Conservation (phyloP, 2,888 invertebrate genomes). For the Eristalis arbustorum region DNA sequence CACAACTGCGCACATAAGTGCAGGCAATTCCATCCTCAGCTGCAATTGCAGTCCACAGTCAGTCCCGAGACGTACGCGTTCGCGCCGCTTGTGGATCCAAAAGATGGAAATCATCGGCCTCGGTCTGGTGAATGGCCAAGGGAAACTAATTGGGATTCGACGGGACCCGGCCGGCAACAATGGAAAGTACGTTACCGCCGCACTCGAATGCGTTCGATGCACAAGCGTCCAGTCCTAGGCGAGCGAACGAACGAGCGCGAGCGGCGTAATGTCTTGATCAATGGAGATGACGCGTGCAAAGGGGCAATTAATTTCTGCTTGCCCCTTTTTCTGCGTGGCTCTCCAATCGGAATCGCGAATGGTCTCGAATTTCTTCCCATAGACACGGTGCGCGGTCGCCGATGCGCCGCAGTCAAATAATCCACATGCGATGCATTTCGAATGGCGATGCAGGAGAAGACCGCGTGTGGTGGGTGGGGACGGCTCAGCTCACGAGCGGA, state of each 20-base stretch:
- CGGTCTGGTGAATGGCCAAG: slow-evolving; percentile 44
- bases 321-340: slow-evolving; percentile 57
- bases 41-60: slow-evolving; percentile 35
- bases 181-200: slow-evolving; percentile 42
- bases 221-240: background rate
- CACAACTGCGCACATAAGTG: slow-evolving; percentile 54
- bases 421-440: slow-evolving; percentile 60
- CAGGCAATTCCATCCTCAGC: slow-evolving; percentile 37
- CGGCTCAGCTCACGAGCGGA: slow-evolving; percentile 37
- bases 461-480: slow-evolving; percentile 37
- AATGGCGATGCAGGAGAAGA: slow-evolving; percentile 49
- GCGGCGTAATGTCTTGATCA: slow-evolving; percentile 72
- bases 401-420: slow-evolving; percentile 58
- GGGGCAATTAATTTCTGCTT: slow-evolving; percentile 78
- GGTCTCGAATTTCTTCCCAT: slow-evolving; percentile 55
- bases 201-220: slow-evolving; percentile 50
- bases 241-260: background rate
- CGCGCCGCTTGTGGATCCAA: slow-evolving; percentile 55
- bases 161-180: slow-evolving; percentile 45
- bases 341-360: slow-evolving; percentile 59
- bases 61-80: slow-evolving; percentile 54
- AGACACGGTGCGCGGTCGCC: slow-evolving; percentile 1
- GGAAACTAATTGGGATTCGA: slow-evolving; percentile 68
- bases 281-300: slow-evolving; percentile 78
- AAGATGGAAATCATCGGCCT: slow-evolving; percentile 64